Percentiles rank a stretch among this genome's conserved stretches.
Evolutionary conservation across 2,797 vertebrate species (phyloP).

Genomic region (Periparus ater): DNA sequence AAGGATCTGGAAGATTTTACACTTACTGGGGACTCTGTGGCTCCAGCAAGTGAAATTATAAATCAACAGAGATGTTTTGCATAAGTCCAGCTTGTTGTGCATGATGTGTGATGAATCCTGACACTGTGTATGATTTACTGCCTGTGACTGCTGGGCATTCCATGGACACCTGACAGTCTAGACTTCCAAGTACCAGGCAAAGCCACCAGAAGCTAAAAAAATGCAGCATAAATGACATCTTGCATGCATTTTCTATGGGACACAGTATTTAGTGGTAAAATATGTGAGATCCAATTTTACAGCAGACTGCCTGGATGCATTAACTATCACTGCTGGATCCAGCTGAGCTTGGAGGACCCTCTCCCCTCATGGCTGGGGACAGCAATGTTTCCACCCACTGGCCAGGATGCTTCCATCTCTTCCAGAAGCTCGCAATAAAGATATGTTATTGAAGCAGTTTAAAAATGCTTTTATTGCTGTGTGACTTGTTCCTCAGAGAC

Average conservation of each 20-base stretch:
- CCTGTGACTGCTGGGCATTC: neutral
- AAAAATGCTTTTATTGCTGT: neutral
- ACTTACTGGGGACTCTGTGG: neutral
- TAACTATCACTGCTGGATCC: neutral
- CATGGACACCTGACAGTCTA: neutral
- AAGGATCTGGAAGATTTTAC: neutral
- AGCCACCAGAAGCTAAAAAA: neutral
- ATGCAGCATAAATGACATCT: neutral
- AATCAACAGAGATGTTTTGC: neutral
- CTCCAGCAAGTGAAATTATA: neutral
- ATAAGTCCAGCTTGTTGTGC: neutral
- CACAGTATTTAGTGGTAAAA: neutral
- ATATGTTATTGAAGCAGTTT: neutral
- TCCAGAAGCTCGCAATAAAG: neutral
- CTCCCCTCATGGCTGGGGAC: neutral
- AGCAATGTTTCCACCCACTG: neutral
- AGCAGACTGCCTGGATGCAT: neutral
- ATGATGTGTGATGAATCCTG: neutral
- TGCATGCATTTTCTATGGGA: neutral
- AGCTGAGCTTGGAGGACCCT: neutral
- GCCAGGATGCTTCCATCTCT: neutral
- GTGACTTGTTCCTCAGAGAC: neutral
- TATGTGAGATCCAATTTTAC: neutral
- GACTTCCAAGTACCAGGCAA: neutral
- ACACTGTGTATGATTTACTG: neutral